Conservation (phyloP, 2,888 invertebrate species). For the Drosophila atripex region DNA sequence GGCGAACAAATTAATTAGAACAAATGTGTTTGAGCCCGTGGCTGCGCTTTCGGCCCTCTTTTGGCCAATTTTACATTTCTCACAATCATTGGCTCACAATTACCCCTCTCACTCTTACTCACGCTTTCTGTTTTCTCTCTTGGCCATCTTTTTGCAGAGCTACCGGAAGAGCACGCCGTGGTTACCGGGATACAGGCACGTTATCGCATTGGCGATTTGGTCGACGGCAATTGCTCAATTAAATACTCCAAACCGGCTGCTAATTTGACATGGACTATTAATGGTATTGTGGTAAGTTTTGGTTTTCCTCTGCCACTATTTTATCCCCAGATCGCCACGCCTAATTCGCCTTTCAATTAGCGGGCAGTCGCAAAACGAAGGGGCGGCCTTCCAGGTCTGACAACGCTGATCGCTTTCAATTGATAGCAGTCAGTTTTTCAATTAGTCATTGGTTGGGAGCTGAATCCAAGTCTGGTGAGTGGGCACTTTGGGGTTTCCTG, state of each 20-base stretch:
- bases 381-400: neutral
- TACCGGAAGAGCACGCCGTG: conserved; percentile 85
- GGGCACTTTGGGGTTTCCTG: conserved; percentile 6
- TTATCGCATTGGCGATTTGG: conserved; percentile 85
- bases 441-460: conserved; percentile 53
- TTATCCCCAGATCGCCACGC: conserved; percentile 20
- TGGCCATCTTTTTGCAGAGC: conserved; percentile 78
- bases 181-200: conserved; percentile 85
- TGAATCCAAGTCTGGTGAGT: conserved; percentile 24
- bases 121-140: conserved; percentile 5
- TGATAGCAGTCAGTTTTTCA: conserved; percentile 73
- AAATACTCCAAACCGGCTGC: conserved; percentile 86
- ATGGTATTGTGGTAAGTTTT: conserved; percentile 84
- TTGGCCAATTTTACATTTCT: conserved; percentile 70
- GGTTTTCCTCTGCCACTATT: conserved; percentile 61
- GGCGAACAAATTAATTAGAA: conserved; percentile 82
- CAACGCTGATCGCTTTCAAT: conserved; percentile 60
- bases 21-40: conserved; percentile 54
- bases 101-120: too few relatives aligned
- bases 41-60: conserved; percentile 26
- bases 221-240: conserved; percentile 86
- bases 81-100: conserved; percentile 35
- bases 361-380: conserved; percentile 1
- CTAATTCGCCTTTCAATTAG: conserved; percentile 31
- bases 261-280: conserved; percentile 86